Evolutionary conservation across 1,140 invertebrate species (phyloP).

Genomic region (Brachionus calyciflorus): DNA sequence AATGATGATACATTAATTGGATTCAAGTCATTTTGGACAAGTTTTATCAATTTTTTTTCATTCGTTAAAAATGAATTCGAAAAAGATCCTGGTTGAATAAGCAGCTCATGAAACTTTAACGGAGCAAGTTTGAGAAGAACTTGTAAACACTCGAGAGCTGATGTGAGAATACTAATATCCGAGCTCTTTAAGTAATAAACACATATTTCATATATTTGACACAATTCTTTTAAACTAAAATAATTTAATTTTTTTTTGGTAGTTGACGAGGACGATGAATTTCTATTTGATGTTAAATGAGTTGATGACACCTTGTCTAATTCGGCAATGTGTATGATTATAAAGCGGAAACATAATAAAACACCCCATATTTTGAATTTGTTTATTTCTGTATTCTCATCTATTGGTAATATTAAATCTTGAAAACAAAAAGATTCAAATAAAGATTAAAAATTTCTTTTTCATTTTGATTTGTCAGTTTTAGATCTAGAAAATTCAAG

Average conservation of each 20-base stretch:
- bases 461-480: no score
- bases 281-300: slow-evolving; percentile 9
- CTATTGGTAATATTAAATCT: slow-evolving; percentile 65
- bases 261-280: no score
- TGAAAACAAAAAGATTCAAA: slow-evolving; percentile 46
- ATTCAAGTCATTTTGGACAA: not conserved
- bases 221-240: slow-evolving; percentile 53
- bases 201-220: slow-evolving; percentile 76
- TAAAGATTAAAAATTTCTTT: slow-evolving; percentile 30
- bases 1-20: not conserved
- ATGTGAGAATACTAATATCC: slow-evolving; percentile 80
- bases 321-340: slow-evolving; percentile 64
- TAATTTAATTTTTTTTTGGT: not conserved
- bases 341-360: slow-evolving; percentile 67
- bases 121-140: slow-evolving; percentile 70
- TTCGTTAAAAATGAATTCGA: slow-evolving; percentile 54
- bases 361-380: slow-evolving; percentile 63
- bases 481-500: no score
- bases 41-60: not conserved
- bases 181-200: slow-evolving; percentile 69
- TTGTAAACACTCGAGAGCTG: slow-evolving; percentile 74
- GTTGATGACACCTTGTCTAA: slow-evolving; percentile 48
- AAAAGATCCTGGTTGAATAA: slow-evolving; percentile 66
- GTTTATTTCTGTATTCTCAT: slow-evolving; percentile 61
- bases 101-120: slow-evolving; percentile 64